A percentile compares a stretch with the other conserved stretches of the same genome.
These are phyloP conservation scores for Acanthosepion esculentum DNA, from an alignment of 2,888 invertebrate genomes.

Conservation along the genomic window DNA sequence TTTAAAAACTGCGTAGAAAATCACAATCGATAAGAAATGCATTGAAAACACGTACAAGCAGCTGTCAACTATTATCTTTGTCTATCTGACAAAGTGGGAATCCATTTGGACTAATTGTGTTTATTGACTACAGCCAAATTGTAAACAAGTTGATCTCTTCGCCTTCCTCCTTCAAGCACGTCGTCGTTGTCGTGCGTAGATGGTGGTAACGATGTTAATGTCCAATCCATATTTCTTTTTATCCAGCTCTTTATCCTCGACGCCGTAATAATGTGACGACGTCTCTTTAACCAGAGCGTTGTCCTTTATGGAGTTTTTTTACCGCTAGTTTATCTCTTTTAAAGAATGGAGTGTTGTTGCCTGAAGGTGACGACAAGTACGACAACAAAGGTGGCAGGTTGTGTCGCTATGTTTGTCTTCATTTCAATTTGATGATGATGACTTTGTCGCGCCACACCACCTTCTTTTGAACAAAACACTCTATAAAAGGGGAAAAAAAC, in stretches of 20 bases:
- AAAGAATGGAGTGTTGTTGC: not conserved
- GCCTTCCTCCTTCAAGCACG: not conserved
- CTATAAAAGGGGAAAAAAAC: no score
- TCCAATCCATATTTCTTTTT: not conserved
- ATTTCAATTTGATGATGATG: not conserved
- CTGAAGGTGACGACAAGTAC: not conserved
- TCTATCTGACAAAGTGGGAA: not conserved
- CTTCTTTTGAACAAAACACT: not conserved
- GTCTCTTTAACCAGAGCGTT: slow-evolving; percentile 7
- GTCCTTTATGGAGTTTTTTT: not conserved
- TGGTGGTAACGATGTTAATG: not conserved
- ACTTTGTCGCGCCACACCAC: not conserved
- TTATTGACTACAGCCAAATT: not conserved
- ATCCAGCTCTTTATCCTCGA: not conserved
- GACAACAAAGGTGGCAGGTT: slow-evolving; percentile 33
- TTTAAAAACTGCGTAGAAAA: not conserved
- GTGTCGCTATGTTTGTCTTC: not conserved
- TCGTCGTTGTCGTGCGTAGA: not conserved
- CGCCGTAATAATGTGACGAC: not conserved
- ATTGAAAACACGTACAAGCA: not conserved
- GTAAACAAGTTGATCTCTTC: slow-evolving; percentile 33
- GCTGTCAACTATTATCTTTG: not conserved
- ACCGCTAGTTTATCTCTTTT: not conserved
- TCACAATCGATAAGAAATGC: not conserved
- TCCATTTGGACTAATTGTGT: not conserved